Conservation (phyloP, 1,140 invertebrate species). For the Macrobrachium rosenbergii region DNA sequence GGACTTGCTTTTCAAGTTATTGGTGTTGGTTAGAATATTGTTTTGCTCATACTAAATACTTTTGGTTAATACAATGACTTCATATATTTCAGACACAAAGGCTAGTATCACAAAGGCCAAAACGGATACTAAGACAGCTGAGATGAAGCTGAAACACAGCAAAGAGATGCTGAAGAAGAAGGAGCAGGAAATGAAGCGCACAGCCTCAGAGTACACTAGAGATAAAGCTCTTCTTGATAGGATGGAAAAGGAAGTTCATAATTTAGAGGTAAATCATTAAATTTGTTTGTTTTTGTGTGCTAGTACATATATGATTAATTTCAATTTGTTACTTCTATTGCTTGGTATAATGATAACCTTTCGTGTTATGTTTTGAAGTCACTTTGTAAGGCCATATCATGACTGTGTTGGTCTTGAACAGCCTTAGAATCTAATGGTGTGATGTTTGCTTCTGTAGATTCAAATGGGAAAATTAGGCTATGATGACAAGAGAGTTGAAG, state of each 20-base stretch:
- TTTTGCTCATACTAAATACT: neutral
- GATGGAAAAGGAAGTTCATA: constrained; percentile 67
- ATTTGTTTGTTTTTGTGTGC: too few relatives aligned
- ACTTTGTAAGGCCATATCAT: too few relatives aligned
- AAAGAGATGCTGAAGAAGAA: constrained; percentile 79
- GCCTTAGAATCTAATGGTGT: neutral
- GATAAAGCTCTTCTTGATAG: constrained; percentile 73
- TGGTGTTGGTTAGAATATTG: neutral
- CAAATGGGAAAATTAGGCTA: constrained; percentile 78
- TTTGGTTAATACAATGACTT: neutral
- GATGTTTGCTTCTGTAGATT: constrained; percentile 69
- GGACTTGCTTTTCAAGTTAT: too few relatives aligned
- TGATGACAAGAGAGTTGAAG: constrained; percentile 77
- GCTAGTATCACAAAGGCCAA: constrained; percentile 81
- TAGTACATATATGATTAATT: too few relatives aligned
- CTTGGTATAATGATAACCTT: too few relatives aligned
- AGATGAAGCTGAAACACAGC: constrained; percentile 82
- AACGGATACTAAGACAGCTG: constrained; percentile 84
- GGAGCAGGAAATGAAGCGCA: constrained; percentile 79
- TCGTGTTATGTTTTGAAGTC: neutral
- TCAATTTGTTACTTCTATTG: too few relatives aligned
- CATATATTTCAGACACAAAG: constrained; percentile 76
- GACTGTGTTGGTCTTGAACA: too few relatives aligned
- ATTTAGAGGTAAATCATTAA: constrained; percentile 70
- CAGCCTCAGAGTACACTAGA: constrained; percentile 80